These are phyloP conservation scores for Tenthredo mesomela DNA, from an alignment of 2,888 invertebrate species.

Conservation along the genomic window DNA sequence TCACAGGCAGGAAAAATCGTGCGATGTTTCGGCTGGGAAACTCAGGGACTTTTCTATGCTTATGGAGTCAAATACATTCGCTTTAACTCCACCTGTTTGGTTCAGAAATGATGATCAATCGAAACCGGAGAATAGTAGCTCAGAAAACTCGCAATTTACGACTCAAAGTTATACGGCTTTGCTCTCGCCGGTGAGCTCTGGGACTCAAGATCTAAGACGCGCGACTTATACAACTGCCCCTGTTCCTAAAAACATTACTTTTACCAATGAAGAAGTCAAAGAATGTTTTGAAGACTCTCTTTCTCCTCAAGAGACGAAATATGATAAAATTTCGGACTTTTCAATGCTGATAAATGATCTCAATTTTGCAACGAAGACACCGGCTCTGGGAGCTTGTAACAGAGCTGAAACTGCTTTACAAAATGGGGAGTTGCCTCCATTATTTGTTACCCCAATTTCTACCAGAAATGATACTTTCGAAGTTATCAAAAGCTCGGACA, in stretches of 20 bases:
- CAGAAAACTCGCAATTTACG: conserved; percentile 60
- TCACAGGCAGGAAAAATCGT: conserved; percentile 29
- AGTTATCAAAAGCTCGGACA: neutral
- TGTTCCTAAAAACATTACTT: conserved; percentile 18
- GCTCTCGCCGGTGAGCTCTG: conserved; percentile 53
- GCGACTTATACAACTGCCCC: conserved; percentile 67
- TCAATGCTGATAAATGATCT: conserved; percentile 68
- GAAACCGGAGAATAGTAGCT: neutral
- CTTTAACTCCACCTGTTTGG: conserved; percentile 55
- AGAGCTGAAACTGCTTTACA: conserved; percentile 51
- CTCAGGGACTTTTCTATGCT: conserved; percentile 56
- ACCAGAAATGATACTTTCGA: conserved; percentile 51
- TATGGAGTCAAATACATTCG: conserved; percentile 57
- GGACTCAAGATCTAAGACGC: conserved; percentile 60
- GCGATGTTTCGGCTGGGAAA: conserved; percentile 40
- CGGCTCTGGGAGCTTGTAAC: conserved; percentile 20
- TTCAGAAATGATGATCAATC: neutral
- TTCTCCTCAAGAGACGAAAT: conserved; percentile 56
- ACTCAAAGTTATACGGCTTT: conserved; percentile 48
- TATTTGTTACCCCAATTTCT: neutral
- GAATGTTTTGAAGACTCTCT: conserved; percentile 63
- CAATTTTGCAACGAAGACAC: conserved; percentile 62
- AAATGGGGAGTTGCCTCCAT: neutral
- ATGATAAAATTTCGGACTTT: conserved; percentile 61
- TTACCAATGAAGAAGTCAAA: conserved; percentile 49